These are phyloP conservation scores for Diachrysia chrysitis DNA, from an alignment of 2,888 invertebrate species.

Conservation along the genomic window DNA sequence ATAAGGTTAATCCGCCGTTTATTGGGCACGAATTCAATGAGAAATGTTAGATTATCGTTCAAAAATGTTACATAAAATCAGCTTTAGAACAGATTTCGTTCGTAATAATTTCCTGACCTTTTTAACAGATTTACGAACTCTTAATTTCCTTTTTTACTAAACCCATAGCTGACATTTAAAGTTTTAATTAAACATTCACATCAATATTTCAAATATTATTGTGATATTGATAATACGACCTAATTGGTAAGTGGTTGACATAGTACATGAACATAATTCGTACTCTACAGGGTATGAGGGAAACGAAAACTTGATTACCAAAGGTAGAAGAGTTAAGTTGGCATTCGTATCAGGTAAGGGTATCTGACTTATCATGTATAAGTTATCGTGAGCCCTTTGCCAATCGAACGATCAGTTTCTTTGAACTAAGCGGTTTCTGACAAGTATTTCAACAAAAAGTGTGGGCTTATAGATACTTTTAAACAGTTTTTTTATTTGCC, in stretches of 20 bases:
- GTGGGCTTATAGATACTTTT: background rate
- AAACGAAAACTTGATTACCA: background rate
- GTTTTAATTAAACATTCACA: no score
- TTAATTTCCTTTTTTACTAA: no score
- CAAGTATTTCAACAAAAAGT: background rate
- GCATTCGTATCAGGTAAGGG: slow-evolving; percentile 5
- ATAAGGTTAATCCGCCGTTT: no score
- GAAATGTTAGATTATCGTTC: no score
- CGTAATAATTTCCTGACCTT: no score
- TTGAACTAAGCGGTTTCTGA: slow-evolving; percentile 3
- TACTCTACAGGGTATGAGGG: background rate
- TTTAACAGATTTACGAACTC: no score
- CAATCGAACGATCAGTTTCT: background rate
- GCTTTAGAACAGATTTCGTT: no score
- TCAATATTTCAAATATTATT: background rate
- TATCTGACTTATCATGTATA: slow-evolving; percentile 7
- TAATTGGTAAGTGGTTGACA: background rate
- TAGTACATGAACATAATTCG: background rate
- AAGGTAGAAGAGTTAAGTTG: background rate
- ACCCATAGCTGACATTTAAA: no score
- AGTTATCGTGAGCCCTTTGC: background rate
- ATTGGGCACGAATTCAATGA: no score
- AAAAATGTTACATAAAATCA: no score
- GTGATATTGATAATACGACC: background rate
- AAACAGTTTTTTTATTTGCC: background rate